Percentiles rank a stretch among this genome's conserved stretches.
phyloP scores from a whole-genome alignment of 2,797 vertebrate species.

The Anguilla marmorata region DNA sequence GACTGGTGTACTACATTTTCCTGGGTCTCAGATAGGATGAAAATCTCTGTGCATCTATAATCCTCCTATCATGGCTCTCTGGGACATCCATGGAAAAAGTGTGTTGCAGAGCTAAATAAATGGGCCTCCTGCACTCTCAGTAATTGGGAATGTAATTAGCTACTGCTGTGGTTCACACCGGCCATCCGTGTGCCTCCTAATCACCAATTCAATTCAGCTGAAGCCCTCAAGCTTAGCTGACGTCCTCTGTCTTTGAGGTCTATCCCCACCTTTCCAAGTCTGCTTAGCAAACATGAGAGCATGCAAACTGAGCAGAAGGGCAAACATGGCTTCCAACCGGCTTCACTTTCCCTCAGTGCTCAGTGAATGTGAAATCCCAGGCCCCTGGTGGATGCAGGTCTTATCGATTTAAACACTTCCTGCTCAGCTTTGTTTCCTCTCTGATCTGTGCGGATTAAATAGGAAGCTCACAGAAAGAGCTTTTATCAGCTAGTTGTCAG shows the following conservation, averaged over 20 bases:
- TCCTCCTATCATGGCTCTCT: background rate
- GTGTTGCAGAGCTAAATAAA: constrained; percentile 7
- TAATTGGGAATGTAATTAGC: constrained; percentile 33
- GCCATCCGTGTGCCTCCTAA: constrained; percentile 13
- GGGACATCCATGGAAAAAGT: constrained; percentile 8
- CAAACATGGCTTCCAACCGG: constrained; percentile 34
- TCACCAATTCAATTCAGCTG: background rate
- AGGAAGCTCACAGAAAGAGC: constrained; percentile 59
- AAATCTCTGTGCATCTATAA: background rate
- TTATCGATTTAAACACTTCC: constrained; percentile 63
- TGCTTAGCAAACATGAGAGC: background rate
- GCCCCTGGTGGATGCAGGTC: constrained; percentile 47
- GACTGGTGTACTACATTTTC: background rate
- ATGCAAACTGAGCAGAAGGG: constrained; percentile 29
- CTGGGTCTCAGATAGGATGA: background rate
- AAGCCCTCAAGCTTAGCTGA: constrained; percentile 24
- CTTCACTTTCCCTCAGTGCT: constrained; percentile 29
- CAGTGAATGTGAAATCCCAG: constrained; percentile 55
- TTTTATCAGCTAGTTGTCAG: constrained; percentile 60
- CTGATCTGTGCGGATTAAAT: constrained; percentile 61
- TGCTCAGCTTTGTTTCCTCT: constrained; percentile 59
- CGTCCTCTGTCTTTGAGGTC: background rate
- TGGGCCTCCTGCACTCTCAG: constrained; percentile 28
- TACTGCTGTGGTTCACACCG: constrained; percentile 40
- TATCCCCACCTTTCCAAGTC: constrained; percentile 1